Base-by-base conservation (phyloP, 1,140 invertebrate genomes). In the Drosophila trapezifrons region DNA sequence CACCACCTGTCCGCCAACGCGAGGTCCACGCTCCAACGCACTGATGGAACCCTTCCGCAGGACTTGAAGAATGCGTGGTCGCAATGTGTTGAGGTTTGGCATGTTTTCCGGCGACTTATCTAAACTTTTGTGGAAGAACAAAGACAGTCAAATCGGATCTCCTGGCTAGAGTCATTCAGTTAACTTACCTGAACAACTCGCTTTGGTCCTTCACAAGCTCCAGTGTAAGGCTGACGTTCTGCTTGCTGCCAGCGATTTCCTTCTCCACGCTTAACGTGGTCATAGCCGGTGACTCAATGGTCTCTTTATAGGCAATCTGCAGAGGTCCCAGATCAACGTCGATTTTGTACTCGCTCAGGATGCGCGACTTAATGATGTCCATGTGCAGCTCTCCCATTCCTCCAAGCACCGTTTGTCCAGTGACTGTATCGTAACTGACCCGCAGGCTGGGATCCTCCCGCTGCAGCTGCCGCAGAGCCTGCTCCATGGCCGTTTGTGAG, bases 331-430 rank as follows among this genome's bases (percentile, higher is more conserved):
- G 91, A 76, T 98, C 96, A 3, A 95, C 97, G 38, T 99, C 96
- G 54, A 99, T 95, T 92, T 97, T 97, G 92, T 97, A 99, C 80
- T 99, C 98, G 54, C 94, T 95, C 51, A 94, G 92, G 25, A 99
- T 95, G 57, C 98, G 93, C 78, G 98, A 96, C 82, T 96, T 96
- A 37, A 99, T 96, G 47, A 99, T 96, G 81, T 99, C 98, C 62
- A 99, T 93, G 92, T 99, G 98, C 5, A 99, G 93, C 93, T 99
- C 98, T 8, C 99, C 99, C 98, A 99, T 99, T 17, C 97, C 96
- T 60, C 95, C 95, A 4, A 99, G 93, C 71, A 99, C 95, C 1
- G 96, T 98, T 93, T 99, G 98, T 2, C 96, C 96, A 0, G 96
- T 97, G 51, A 97, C 96, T 13, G 93, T 70, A 91, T 98, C 95